Conservation (phyloP, 2,797 vertebrate genomes). For the Eleutherodactylus coqui region DNA sequence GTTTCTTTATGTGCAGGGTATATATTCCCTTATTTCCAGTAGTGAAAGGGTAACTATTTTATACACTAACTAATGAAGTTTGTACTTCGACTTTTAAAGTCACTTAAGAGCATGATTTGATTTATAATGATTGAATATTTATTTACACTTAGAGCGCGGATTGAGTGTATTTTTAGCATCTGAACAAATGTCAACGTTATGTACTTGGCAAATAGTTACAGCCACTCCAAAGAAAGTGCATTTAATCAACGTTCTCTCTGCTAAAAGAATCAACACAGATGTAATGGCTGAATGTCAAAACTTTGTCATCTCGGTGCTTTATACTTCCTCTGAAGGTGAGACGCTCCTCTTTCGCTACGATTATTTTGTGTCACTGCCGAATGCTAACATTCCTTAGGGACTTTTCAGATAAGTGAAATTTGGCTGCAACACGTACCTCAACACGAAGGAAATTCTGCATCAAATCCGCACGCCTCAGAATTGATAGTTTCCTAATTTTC, state of each 20-base stretch:
- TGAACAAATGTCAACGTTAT: slow-evolving; percentile 20
- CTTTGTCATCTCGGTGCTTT: not conserved
- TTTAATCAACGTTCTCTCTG: not conserved
- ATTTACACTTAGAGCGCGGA: not conserved
- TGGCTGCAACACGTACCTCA: no score
- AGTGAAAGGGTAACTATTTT: not conserved
- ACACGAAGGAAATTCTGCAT: no score
- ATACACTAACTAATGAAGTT: not conserved
- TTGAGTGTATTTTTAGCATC: slow-evolving; percentile 14
- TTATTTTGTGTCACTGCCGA: not conserved
- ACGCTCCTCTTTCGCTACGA: not conserved
- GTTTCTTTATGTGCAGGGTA: no score
- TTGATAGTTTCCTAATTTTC: no score
- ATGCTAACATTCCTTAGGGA: no score
- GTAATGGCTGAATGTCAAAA: not conserved
- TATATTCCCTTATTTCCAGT: no score
- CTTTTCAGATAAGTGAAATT: no score
- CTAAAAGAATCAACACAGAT: slow-evolving; percentile 18
- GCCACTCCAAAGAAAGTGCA: not conserved
- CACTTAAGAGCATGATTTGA: slow-evolving; percentile 18
- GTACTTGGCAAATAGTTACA: slow-evolving; percentile 23
- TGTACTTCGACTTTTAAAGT: not conserved
- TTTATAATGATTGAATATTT: slow-evolving; percentile 19
- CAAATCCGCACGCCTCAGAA: no score
- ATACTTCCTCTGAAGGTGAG: not conserved